phyloP scores from a whole-genome alignment of 2,888 invertebrate genomes.

The Helleia helle region DNA sequence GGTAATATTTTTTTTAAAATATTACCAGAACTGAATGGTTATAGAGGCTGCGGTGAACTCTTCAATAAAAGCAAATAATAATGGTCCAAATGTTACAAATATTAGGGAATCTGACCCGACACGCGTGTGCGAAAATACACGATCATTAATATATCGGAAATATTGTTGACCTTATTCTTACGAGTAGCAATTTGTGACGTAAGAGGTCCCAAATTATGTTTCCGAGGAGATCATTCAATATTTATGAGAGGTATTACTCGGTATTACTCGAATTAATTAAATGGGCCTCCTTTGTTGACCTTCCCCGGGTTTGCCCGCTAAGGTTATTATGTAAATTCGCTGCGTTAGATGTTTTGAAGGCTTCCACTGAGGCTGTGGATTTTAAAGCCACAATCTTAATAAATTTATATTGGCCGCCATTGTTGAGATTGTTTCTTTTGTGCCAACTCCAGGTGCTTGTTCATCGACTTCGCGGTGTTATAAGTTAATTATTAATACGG shows the following conservation, averaged over 20 bases:
- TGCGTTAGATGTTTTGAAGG: slow-evolving; percentile 16
- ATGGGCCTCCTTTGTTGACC: slow-evolving; percentile 26
- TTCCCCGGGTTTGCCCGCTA: slow-evolving; percentile 24
- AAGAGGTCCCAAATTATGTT: slow-evolving; percentile 19
- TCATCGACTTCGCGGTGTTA: too few species aligned
- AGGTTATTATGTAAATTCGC: slow-evolving; percentile 19
- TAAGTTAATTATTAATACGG: too few species aligned
- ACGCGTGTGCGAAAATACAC: neutral
- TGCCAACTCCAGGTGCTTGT: too few species aligned
- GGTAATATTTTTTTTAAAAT: too few species aligned
- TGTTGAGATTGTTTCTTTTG: too few species aligned
- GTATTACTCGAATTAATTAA: slow-evolving; percentile 35
- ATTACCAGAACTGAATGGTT: too few species aligned
- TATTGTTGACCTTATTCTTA: neutral
- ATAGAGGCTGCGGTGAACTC: too few species aligned
- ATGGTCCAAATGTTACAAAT: too few species aligned
- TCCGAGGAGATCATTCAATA: slow-evolving; percentile 26
- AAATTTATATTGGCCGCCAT: too few species aligned
- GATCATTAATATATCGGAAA: neutral
- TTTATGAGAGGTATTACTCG: slow-evolving; percentile 27
- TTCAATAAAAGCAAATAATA: too few species aligned
- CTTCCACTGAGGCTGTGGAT: neutral
- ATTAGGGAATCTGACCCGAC: too few species aligned
- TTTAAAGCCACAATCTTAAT: neutral
- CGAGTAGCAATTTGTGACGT: neutral